These are phyloP conservation scores for Zophobas morio DNA, from an alignment of 1,140 invertebrate species.

Conservation along the genomic window DNA sequence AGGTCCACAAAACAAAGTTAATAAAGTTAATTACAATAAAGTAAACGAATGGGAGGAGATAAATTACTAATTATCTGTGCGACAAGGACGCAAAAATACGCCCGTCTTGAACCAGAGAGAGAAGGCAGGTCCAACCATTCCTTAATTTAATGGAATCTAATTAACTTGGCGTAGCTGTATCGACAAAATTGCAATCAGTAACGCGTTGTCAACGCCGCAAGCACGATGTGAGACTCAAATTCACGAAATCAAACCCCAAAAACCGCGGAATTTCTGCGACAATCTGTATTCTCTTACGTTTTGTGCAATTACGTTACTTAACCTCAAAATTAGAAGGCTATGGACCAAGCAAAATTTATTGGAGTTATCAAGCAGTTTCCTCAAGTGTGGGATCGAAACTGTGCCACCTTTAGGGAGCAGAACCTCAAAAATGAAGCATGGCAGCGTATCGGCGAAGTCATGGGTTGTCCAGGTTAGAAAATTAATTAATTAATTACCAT, in stretches of 20 bases:
- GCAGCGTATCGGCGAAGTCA: constrained; percentile 50
- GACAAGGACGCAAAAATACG: no score
- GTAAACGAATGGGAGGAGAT: constrained; percentile 41
- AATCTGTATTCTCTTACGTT: no score
- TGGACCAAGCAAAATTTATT: constrained; percentile 52
- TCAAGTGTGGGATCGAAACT: constrained; percentile 56
- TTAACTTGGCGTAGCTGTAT: constrained; percentile 42
- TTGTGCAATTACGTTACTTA: constrained; percentile 23
- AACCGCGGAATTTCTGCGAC: no score
- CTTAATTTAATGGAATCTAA: constrained; percentile 50
- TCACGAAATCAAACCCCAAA: not conserved
- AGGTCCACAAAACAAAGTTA: constrained; percentile 42
- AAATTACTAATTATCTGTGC: constrained; percentile 46
- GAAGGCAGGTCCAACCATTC: constrained; percentile 13
- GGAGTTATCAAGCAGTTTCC: constrained; percentile 51
- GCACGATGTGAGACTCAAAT: not conserved
- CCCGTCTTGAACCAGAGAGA: no score
- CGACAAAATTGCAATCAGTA: constrained; percentile 39
- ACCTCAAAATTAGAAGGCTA: constrained; percentile 47
- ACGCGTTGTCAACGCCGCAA: constrained; percentile 13
- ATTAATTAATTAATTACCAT: constrained; percentile 44
- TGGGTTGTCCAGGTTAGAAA: constrained; percentile 54
- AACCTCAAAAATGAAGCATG: constrained; percentile 54
- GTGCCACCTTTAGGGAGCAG: constrained; percentile 54
- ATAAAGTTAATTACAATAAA: constrained; percentile 48